Evolutionary conservation across 1,140 invertebrate genomes (phyloP), one percentile per base, ranked within the genome.

Genomic region (Bombus pascuorum): DNA sequence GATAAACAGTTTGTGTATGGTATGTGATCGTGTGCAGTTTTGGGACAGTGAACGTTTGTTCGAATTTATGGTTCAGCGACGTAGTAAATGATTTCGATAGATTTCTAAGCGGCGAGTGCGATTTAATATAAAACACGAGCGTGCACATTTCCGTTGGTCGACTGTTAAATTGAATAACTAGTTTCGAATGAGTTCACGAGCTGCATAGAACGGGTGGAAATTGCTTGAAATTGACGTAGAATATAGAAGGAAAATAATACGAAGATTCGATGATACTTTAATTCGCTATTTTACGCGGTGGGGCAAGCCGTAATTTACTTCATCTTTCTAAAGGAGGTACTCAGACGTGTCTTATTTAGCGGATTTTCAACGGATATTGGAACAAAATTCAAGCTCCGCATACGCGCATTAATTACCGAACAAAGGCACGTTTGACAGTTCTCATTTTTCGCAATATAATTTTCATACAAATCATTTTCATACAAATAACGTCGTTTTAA

Each of bases 401-500:
- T 22, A 39, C 57, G 28, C 37, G 72, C 39, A 76, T 76, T 76
- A 59, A 83, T 83, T 66, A 66, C 15, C 39, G 22, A 83, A 83
- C 59, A 83, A 83, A 83, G 32, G 22, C n/a, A 22, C 15, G 42
- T 47, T 74, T 75, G 72, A 66, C 59, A 32, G 25, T 44, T 22
- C 32, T 32, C 42, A 34, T 42, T 76, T 83, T 53, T 44, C 42
- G 6, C 32, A 28, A 71, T 57, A 42, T 39, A 25, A 72, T 80
- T 85, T 85, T 72, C 68, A 72, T 80, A 66, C 68, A 53, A 80
- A 80, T 22, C 42, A 53, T 53, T 53, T 53, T 53, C 6, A 22
- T 53, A 80, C 65, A 53, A 62, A 80, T 62, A 65, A 80, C 77
- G 37, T 47, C 53, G 68, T 72, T 79, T 73, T 65, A 44, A 62